phyloP scores from a whole-genome alignment of 1,140 invertebrate genomes.

The Drosophila repletoides region DNA sequence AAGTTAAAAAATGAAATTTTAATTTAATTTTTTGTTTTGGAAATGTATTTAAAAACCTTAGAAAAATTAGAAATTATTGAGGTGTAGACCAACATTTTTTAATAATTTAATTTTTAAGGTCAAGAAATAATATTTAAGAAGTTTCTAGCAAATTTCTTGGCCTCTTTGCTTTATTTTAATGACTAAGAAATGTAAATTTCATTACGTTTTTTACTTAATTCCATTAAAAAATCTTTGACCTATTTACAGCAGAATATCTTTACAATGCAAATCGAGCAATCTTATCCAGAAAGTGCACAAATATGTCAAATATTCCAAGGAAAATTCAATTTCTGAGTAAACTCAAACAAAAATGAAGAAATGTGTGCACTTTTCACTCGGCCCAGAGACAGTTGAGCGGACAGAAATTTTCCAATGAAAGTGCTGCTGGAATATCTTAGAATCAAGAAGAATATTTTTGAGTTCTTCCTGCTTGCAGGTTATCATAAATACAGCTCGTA shows the following conservation, averaged over 20 bases:
- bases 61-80: too few species aligned
- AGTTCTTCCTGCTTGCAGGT: constrained; percentile 17
- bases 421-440: constrained; percentile 32
- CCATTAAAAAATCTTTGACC: not conserved
- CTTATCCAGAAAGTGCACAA: constrained; percentile 24
- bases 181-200: too few species aligned
- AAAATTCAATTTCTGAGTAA: constrained; percentile 35
- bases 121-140: too few species aligned
- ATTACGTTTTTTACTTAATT: too few species aligned
- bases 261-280: constrained; percentile 22
- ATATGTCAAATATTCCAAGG: constrained; percentile 23
- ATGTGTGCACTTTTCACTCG: constrained; percentile 7
- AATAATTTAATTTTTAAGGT: too few species aligned
- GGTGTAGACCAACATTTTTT: too few species aligned
- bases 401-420: constrained; percentile 66
- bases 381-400: not conserved
- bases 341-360: constrained; percentile 44
- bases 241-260: constrained; percentile 7
- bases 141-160: too few species aligned
- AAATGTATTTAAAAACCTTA: too few species aligned
- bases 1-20: too few species aligned
- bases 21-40: too few species aligned
- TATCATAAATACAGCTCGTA: too few species aligned
- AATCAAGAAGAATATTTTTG: constrained; percentile 20
- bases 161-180: too few species aligned